Evolutionary conservation across 2,888 invertebrate genomes (phyloP).

Genomic region (Drosophila prolongata): DNA sequence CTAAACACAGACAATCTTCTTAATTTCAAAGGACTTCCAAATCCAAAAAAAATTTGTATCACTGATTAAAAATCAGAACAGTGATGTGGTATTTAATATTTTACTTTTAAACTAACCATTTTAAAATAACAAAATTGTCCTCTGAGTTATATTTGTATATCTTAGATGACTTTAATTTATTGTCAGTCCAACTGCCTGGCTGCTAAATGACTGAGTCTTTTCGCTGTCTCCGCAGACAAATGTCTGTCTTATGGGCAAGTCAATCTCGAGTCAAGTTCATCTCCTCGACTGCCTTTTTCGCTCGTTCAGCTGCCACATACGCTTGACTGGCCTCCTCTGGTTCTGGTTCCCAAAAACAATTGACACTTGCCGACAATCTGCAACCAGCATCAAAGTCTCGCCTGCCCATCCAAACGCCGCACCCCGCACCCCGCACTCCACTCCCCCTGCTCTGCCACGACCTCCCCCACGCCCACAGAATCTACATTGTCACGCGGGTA

Average conservation of each 20-base stretch:
- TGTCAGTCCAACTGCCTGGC: neutral
- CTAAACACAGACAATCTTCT: too few species aligned
- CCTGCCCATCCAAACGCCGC: neutral
- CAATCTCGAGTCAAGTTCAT: conserved; percentile 42
- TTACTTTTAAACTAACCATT: too few species aligned
- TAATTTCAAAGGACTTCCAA: too few species aligned
- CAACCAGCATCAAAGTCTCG: conserved; percentile 57
- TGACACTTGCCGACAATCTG: conserved; percentile 77
- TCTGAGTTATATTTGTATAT: too few species aligned
- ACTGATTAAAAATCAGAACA: too few species aligned
- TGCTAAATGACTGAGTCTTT: neutral
- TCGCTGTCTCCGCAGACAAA: neutral
- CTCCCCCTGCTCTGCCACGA: neutral
- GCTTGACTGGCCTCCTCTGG: conserved; percentile 28
- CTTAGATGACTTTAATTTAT: neutral
- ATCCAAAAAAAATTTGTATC: too few species aligned
- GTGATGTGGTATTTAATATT: too few species aligned
- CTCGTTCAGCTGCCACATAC: conserved; percentile 19
- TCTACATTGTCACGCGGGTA: conserved; percentile 36
- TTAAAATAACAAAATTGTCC: too few species aligned
- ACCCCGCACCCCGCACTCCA: too few species aligned
- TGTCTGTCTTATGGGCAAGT: conserved; percentile 20
- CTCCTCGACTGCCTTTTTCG: conserved; percentile 20
- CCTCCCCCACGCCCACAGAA: conserved; percentile 1
- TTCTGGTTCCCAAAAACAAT: conserved; percentile 62